Percentiles rank a stretch among this genome's conserved stretches.
Conservation (phyloP, 1,140 invertebrate genomes). For the Trinorchestia longiramus region DNA sequence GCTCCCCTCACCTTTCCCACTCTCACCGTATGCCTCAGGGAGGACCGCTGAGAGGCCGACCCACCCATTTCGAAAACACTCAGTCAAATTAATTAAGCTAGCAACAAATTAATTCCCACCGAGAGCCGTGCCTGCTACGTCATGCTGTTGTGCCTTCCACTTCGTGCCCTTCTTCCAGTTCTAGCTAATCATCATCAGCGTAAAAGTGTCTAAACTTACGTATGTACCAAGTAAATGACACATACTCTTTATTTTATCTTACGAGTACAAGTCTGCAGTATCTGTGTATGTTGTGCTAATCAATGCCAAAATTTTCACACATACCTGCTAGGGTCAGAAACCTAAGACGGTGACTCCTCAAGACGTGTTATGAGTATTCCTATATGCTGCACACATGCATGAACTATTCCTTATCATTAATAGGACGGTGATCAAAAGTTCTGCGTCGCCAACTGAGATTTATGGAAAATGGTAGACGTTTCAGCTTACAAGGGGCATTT, state of each 20-base stretch:
- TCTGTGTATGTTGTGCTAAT: no score
- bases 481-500: no score
- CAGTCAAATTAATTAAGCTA: conserved; percentile 44
- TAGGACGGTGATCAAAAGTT: no score
- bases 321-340: no score
- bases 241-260: no score
- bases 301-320: no score
- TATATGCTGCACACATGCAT: not conserved
- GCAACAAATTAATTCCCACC: conserved; percentile 30
- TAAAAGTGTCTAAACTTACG: not conserved
- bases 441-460: no score
- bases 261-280: no score
- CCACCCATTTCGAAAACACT: conserved; percentile 48
- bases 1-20: not conserved
- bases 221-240: not conserved
- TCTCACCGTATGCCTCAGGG: not conserved
- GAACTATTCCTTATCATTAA: no score
- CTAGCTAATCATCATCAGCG: not conserved
- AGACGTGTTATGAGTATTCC: not conserved
- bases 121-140: not conserved
- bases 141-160: not conserved
- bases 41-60: not conserved
- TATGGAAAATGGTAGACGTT: no score
- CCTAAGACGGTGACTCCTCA: not conserved
- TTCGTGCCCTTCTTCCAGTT: not conserved